A percentile compares a stretch with the other conserved stretches of the same genome.
These are phyloP conservation scores for Hirudo medicinalis DNA, from an alignment of 1,140 invertebrate genomes.

Conservation along the genomic window DNA sequence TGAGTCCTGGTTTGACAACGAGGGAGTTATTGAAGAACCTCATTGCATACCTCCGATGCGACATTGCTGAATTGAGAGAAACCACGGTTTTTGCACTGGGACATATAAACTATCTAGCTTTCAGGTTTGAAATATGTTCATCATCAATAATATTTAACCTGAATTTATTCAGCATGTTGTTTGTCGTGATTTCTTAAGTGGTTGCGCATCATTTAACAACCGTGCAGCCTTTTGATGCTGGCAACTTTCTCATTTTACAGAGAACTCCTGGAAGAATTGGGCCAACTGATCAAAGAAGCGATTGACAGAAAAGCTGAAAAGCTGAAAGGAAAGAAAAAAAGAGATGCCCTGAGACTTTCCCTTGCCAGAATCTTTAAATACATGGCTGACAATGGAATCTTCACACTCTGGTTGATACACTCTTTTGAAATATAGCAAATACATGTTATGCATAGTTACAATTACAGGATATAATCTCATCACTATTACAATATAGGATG, in stretches of 20 bases:
- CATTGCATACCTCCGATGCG: constrained; percentile 70
- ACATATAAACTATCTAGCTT: constrained; percentile 75
- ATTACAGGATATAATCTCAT: too few species aligned
- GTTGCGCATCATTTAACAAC: not conserved
- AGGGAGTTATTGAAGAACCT: constrained; percentile 75
- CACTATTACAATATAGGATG: too few species aligned
- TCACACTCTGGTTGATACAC: constrained; percentile 60
- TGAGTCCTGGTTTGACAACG: constrained; percentile 26
- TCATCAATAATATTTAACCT: not conserved
- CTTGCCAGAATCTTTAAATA: constrained; percentile 77
- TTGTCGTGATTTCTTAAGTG: not conserved
- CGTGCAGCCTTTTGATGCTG: not conserved
- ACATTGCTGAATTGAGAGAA: constrained; percentile 79
- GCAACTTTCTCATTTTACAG: constrained; percentile 43
- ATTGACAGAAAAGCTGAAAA: constrained; percentile 97
- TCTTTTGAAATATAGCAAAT: too few species aligned
- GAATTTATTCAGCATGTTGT: not conserved
- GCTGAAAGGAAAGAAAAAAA: constrained; percentile 63
- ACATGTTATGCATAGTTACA: too few species aligned
- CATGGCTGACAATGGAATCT: constrained; percentile 80
- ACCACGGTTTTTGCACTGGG: constrained; percentile 81
- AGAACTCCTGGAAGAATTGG: constrained; percentile 88
- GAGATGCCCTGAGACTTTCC: constrained; percentile 80
- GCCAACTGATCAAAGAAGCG: constrained; percentile 77
- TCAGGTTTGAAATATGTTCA: constrained; percentile 53